These are phyloP conservation scores for Aelia acuminata DNA, from an alignment of 2,888 invertebrate genomes.

Conservation along the genomic window DNA sequence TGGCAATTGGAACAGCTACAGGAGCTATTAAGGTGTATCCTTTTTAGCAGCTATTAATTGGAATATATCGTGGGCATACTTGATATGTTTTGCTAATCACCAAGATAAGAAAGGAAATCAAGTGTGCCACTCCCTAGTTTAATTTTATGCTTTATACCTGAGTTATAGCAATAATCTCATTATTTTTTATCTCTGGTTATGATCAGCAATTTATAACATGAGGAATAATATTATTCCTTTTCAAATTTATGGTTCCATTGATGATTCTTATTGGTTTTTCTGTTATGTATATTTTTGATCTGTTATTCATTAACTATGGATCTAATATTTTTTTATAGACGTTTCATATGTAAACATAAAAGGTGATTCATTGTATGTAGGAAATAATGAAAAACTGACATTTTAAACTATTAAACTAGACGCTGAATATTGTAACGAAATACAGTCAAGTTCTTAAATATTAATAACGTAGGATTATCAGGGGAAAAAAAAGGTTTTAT, in stretches of 20 bases:
- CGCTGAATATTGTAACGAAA: no score
- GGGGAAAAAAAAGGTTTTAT: no score
- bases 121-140: constrained; percentile 46
- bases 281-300: not conserved
- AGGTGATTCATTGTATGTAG: no score
- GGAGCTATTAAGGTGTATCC: constrained; percentile 89
- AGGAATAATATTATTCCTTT: not conserved
- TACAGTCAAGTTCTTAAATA: no score
- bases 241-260: not conserved
- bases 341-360: no score
- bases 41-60: constrained; percentile 67
- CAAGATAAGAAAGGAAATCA: constrained; percentile 4
- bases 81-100: not conserved
- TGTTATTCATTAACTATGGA: not conserved
- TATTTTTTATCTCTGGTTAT: not conserved
- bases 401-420: no score
- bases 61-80: not conserved
- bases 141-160: constrained; percentile 11
- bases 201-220: not conserved
- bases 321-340: no score
- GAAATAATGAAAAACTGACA: no score
- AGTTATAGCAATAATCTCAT: not conserved
- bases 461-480: no score
- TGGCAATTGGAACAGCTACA: constrained; percentile 94
- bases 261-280: not conserved